A percentile compares a stretch with the other conserved stretches of the same genome.
Conservation (phyloP, 2,888 invertebrate species). For the Microctonus brassicae region DNA sequence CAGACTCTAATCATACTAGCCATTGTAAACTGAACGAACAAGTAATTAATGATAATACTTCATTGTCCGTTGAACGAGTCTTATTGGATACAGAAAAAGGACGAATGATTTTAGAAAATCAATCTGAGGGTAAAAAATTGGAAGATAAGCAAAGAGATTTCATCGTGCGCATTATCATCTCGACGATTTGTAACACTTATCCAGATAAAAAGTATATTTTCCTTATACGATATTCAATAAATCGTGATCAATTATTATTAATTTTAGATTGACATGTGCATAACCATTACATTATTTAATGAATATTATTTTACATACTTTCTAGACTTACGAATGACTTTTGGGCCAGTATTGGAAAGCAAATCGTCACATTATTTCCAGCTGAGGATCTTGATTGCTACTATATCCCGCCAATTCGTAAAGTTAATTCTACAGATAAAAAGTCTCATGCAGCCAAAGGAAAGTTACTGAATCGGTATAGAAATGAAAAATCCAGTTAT, state of each 20-base stretch:
- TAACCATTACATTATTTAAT: neutral
- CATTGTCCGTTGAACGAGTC: neutral
- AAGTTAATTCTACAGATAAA: neutral
- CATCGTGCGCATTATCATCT: neutral
- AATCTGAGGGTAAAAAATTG: neutral
- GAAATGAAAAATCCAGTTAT: neutral
- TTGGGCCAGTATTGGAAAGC: neutral
- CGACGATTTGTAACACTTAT: neutral
- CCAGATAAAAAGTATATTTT: neutral
- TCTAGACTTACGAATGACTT: neutral
- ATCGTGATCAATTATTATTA: too few species aligned
- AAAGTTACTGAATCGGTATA: neutral
- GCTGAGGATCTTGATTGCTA: neutral
- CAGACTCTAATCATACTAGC: neutral
- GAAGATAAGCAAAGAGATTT: neutral
- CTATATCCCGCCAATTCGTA: neutral
- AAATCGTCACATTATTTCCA: neutral
- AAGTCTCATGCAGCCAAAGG: neutral
- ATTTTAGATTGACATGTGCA: too few species aligned
- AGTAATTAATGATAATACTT: neutral
- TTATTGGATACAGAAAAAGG: neutral
- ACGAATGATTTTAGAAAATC: neutral
- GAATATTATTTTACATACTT: neutral
- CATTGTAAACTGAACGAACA: neutral
- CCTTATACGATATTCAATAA: neutral